A percentile compares a stretch with the other conserved stretches of the same genome.
phyloP scores from a whole-genome alignment of 2,113 vertebrate genomes.

The Proterorhinus semilunaris region DNA sequence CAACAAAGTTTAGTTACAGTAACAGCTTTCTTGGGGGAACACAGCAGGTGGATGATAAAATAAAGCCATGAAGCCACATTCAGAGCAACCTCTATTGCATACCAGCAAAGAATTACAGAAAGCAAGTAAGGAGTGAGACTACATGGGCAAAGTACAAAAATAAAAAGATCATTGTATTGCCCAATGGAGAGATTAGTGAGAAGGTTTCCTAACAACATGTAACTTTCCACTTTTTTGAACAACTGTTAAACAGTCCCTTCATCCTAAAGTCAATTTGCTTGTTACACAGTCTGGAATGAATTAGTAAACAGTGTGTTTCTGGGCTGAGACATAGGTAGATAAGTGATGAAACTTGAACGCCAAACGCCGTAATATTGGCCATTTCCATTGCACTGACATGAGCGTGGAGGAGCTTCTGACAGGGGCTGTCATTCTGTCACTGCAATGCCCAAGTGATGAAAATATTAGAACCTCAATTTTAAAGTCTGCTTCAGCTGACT shows the following conservation, averaged over 20 bases:
- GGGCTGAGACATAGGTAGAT: constrained; percentile 20
- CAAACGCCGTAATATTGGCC: constrained; percentile 49
- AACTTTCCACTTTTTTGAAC: background rate
- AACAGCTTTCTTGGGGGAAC: background rate
- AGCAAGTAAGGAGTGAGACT: background rate
- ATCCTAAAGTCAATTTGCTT: constrained; percentile 12
- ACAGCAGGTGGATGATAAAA: background rate
- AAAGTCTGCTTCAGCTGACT: constrained; percentile 13
- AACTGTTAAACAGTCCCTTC: constrained; percentile 17
- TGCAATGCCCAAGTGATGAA: background rate
- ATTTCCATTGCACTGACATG: constrained; percentile 50
- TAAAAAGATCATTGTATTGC: no score
- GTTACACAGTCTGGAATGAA: constrained; percentile 7
- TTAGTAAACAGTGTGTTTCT: constrained; percentile 18
- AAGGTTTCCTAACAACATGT: no score
- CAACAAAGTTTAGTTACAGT: background rate
- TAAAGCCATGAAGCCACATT: no score
- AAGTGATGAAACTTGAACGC: constrained; percentile 67
- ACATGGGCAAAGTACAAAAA: no score
- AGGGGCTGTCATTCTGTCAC: constrained; percentile 15
- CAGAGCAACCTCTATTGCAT: no score
- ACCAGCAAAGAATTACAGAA: constrained; percentile 16
- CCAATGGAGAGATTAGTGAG: no score
- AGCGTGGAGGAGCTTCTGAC: constrained; percentile 28
- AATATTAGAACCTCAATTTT: constrained; percentile 22